Evolutionary conservation across 2,113 vertebrate genomes (phyloP).

Genomic region (Pachyramphus minor): DNA sequence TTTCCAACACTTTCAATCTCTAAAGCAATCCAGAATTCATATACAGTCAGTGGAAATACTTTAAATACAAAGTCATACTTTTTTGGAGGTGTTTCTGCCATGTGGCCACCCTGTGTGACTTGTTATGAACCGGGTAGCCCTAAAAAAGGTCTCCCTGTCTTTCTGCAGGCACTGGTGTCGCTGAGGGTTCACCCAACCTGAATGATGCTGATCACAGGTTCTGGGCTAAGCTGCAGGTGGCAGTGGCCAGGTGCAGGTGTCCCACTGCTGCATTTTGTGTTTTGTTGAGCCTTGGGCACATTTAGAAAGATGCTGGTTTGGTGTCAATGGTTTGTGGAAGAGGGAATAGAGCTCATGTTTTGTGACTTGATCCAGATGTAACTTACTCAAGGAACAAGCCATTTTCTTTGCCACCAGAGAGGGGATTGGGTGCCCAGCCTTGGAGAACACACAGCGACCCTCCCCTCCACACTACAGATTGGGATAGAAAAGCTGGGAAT

Average conservation of each 20-base stretch:
- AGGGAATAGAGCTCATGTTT: background rate
- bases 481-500: background rate
- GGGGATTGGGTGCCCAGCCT: background rate
- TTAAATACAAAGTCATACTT: background rate
- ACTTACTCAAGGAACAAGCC: background rate
- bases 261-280: background rate
- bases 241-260: background rate
- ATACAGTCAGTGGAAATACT: background rate
- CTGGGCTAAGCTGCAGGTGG: background rate
- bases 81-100: background rate
- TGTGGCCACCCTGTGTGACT: background rate
- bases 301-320: background rate
- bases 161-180: background rate
- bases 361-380: background rate
- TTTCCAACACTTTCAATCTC: conserved; percentile 91
- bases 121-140: background rate
- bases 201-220: background rate
- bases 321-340: background rate
- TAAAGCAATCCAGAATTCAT: conserved; percentile 56
- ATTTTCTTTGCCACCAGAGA: background rate
- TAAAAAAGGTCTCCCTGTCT: background rate
- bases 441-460: background rate
- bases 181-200: background rate
- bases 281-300: background rate
- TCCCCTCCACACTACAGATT: background rate